Percentiles rank a stretch among this genome's conserved stretches.
phyloP scores from a whole-genome alignment of 2,797 vertebrate species.

The Trematomus bernacchii region DNA sequence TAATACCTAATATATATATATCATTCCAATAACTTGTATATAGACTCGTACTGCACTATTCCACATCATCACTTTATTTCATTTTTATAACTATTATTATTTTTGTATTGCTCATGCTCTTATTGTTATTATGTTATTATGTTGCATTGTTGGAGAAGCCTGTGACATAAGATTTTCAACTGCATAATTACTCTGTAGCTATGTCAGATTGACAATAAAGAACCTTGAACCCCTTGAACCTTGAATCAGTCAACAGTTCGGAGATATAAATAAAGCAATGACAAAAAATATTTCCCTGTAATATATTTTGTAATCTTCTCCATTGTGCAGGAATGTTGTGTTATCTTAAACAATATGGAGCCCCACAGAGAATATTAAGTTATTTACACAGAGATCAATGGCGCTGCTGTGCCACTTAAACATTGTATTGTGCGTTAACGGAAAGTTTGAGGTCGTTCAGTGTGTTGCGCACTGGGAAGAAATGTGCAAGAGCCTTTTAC shows the following conservation, averaged over 20 bases:
- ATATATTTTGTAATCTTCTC: slow-evolving; percentile 43
- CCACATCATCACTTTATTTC: too few species aligned
- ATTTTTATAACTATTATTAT: too few species aligned
- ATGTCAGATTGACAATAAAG: too few species aligned
- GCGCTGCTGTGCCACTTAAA: slow-evolving; percentile 73
- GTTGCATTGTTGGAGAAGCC: too few species aligned
- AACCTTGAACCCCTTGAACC: too few species aligned
- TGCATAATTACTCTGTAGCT: too few species aligned
- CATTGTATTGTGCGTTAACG: slow-evolving; percentile 78
- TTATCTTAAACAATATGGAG: slow-evolving; percentile 56
- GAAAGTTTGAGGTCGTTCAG: slow-evolving; percentile 75
- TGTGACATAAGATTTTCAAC: too few species aligned
- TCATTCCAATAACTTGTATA: too few species aligned
- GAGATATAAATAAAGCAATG: slow-evolving; percentile 2
- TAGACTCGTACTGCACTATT: too few species aligned
- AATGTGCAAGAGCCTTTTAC: slow-evolving; percentile 45
- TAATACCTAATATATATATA: too few species aligned
- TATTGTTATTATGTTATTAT: too few species aligned
- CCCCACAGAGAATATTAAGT: slow-evolving; percentile 56
- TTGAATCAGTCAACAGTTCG: background rate
- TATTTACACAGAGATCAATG: slow-evolving; percentile 54
- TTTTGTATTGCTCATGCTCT: too few species aligned
- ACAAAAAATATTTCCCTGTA: background rate
- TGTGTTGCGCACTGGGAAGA: slow-evolving; percentile 54
- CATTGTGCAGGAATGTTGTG: slow-evolving; percentile 43